Base-by-base conservation (phyloP, 2,113 vertebrate genomes). In the Bufo gargarizans region DNA sequence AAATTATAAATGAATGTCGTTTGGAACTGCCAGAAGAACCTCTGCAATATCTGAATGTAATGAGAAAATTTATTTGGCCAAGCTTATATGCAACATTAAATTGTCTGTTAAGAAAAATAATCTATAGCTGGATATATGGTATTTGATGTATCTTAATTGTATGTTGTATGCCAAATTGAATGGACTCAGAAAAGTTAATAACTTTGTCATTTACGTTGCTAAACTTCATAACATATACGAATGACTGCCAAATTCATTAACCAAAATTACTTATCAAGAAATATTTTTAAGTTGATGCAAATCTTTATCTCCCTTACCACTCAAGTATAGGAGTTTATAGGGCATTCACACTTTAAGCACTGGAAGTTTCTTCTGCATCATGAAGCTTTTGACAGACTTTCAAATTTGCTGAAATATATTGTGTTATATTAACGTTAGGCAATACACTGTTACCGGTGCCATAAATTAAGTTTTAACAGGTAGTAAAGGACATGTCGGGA, bases 101-200 rank as follows among this genome's bases (percentile, higher is more conserved):
- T 47, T 2, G 2, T 43, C 8, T 17, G 43, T 11, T 47, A 74
- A 17, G 43, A 45, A 74, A 74, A 74, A 47, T 16, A 19, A 17
- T 22, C 0, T 76, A 50, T 76, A 50, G 45, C 47, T 50, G 72
- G 72, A 20, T 76, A 20, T 47, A 33, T 33, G 33, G 33, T 33
- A 50, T 11, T 50, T 20, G 72, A 76, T 19, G 72, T 50, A 17
- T 76, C 6, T 76, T 49, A 20, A 49, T 76, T 76, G 14, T 76
- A 50, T 49, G 47, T 45, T 33, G 33, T 33, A 33, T 3, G 8
- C 17, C 8, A 6, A 76, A 76, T 19, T 50, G 17, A 76, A 11
- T 76, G 17, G 19, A 47, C 45, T 74, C 9, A 47, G 71, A 76
- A 76, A 76, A 76, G 72, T 76, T 76, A 76, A 50, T 76, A 76